Evolutionary conservation across 2,797 vertebrate species (phyloP), one percentile per base, ranked within the genome.

Genomic region (Setipinna tenuifilis): DNA sequence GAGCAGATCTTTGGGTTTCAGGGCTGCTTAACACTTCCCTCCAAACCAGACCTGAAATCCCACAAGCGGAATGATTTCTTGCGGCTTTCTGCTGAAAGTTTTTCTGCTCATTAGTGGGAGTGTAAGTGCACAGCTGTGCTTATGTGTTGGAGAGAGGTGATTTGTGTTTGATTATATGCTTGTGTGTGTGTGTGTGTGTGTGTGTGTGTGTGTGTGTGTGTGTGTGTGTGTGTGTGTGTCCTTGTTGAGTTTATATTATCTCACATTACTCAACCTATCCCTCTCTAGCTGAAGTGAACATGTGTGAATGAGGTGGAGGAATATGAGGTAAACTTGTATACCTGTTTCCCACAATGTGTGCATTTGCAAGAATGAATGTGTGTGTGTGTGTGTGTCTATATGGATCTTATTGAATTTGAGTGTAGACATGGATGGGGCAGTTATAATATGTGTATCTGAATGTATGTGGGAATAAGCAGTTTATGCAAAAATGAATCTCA

Each of bases 11-110:
- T 16, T 17, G 31, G 31, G 31, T 75, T 75, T 75, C 68, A 75
- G 31, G 68, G 68, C 68, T 75, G 68, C 68, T 75, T 75, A 75
- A 75, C 68, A 75, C 31, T 75, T 31, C 68, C 68, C 31, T 10
- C 31, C 31, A 41, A 41, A 75, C 68, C 48, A 6, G 46, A 75
- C 46, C 21, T 75, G 62, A 31, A 31, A 19, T 84, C 62, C 28
- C 71, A 50, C 31, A 35, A 50, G 44, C 48, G 14, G 4, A 35
- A 25, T 57, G 61, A 50, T 50, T 71, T 48, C 48, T 14, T 54
- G 16, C 62, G 19, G 46, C 83, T 54, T 31, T 19, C 48, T 54
- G 16, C 17, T 28, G 14, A 19, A 41, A 35, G 28, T 75, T 75
- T 28, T 35, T 35, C 68, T 75, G 68, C 31, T 75, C 68, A 75